Evolutionary conservation across 2,888 invertebrate genomes (phyloP), one percentile per base, ranked within the genome.

Genomic region (Harpagoxenus sublaevis): DNA sequence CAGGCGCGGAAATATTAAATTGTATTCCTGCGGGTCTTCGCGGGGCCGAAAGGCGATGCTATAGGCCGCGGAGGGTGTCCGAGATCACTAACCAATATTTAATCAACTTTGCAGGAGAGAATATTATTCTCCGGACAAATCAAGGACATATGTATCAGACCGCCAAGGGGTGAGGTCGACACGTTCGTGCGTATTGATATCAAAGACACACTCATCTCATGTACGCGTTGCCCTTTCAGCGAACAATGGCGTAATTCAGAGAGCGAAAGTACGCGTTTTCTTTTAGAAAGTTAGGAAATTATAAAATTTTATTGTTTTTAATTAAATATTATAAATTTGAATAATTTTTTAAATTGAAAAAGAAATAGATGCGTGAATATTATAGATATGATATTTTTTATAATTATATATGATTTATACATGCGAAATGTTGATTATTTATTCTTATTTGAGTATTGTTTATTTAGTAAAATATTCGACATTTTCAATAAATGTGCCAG

Each of bases 91-190:
- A 92, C 93, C 93, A 93, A 94, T 94, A 94, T 94, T 94, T 94
- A 94, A 94, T 94, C 94, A 94, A 94, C 94, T 93, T 93, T 92
- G 89, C 92, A 91, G 92, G 90, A 92, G 94, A 94, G 94, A 94
- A 92, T 92, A 93, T 94, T 94, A 94, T 94, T 94, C 94, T 93
- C 93, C 87, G 90, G 93, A 94, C 93, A 94, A 94, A 94, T 94
- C 94, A 94, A 93, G 94, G 94, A 94, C 94, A 94, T 94, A 94
- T 94, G 94, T 93, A 92, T 89, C 89, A 87, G 86, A 89, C 90
- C 89, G 83, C 88, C 87, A 87, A 89, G 87, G 91, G 92, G 89
- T 75, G 84, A 60, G 66, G 9, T 57, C 23, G 35, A 82, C 84
- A 84, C 86, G 86, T 88, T 85, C 65, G 74, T 75, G 73, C 83